These are phyloP conservation scores for Dascyllus trimaculatus DNA, from an alignment of 2,113 vertebrate species.

Conservation along the genomic window DNA sequence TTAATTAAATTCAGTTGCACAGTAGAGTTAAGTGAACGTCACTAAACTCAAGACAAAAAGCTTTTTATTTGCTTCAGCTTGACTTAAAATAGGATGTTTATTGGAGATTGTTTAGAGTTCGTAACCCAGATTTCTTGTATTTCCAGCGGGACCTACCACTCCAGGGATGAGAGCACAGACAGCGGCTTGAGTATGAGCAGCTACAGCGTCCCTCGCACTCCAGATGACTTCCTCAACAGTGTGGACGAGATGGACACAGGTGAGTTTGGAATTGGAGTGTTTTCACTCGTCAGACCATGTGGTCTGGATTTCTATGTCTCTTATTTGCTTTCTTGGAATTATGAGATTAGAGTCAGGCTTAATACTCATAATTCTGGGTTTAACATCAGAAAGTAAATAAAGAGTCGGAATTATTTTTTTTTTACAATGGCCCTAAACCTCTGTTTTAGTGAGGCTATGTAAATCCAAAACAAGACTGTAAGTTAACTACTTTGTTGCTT, in stretches of 20 bases:
- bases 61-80: background rate
- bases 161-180: slow-evolving; percentile 98
- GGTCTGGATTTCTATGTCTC: too few relatives aligned
- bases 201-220: slow-evolving; percentile 98
- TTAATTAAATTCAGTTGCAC: slow-evolving; percentile 39
- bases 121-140: background rate
- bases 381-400: too few relatives aligned
- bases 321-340: too few relatives aligned
- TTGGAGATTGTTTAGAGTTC: background rate
- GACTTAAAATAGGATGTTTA: background rate
- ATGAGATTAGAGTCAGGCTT: too few relatives aligned
- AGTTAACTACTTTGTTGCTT: too few relatives aligned
- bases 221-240: slow-evolving; percentile 98
- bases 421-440: too few relatives aligned
- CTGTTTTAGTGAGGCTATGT: too few relatives aligned
- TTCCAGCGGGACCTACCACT: slow-evolving; percentile 96
- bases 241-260: slow-evolving; percentile 99
- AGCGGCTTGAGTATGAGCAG: slow-evolving; percentile 99
- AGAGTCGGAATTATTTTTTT: too few relatives aligned
- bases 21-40: slow-evolving; percentile 10
- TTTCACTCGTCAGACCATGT: too few relatives aligned
- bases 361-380: too few relatives aligned
- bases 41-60: background rate
- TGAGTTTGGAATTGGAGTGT: slow-evolving; percentile 52
- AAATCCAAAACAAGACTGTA: too few relatives aligned